Conservation (phyloP, 2,113 vertebrate species). For the Sporophila hypoxantha region DNA sequence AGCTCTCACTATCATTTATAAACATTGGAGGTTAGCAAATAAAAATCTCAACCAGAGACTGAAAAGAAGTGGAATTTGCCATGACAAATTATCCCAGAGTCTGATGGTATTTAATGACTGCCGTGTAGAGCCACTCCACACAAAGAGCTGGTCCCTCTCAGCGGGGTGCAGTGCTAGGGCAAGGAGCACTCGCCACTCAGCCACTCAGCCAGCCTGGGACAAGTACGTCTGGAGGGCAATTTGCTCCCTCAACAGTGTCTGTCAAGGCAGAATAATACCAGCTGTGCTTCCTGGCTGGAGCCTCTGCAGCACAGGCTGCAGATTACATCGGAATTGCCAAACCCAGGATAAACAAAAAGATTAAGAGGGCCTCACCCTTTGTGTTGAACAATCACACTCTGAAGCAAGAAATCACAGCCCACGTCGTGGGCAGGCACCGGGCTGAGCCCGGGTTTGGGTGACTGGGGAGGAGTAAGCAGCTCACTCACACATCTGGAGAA, state of each 20-base stretch:
- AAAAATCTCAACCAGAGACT: not conserved
- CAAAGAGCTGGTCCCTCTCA: not conserved
- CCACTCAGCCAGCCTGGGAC: not conserved
- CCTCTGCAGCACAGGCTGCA: not conserved
- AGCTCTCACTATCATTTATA: not conserved
- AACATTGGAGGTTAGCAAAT: not conserved
- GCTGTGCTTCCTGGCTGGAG: slow-evolving; percentile 20
- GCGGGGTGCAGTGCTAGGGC: accelerated
- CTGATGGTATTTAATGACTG: not conserved
- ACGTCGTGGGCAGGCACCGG: not conserved
- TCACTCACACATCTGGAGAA: slow-evolving; percentile 24
- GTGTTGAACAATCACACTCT: not conserved
- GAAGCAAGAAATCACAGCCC: slow-evolving; percentile 26
- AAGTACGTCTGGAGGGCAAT: not conserved
- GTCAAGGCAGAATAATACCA: slow-evolving; percentile 2
- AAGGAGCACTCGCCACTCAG: not conserved
- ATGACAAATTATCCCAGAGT: not conserved
- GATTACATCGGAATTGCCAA: slow-evolving; percentile 50
- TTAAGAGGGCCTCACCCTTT: slow-evolving; percentile 46
- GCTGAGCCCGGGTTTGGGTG: not conserved
- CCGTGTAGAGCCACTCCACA: not conserved
- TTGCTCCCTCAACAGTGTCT: not conserved
- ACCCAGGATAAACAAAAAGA: slow-evolving; percentile 42
- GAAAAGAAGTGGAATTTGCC: not conserved
- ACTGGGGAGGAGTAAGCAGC: not conserved